Base-by-base conservation (phyloP, 2,797 vertebrate species). In the Aeoliscus strigatus region DNA sequence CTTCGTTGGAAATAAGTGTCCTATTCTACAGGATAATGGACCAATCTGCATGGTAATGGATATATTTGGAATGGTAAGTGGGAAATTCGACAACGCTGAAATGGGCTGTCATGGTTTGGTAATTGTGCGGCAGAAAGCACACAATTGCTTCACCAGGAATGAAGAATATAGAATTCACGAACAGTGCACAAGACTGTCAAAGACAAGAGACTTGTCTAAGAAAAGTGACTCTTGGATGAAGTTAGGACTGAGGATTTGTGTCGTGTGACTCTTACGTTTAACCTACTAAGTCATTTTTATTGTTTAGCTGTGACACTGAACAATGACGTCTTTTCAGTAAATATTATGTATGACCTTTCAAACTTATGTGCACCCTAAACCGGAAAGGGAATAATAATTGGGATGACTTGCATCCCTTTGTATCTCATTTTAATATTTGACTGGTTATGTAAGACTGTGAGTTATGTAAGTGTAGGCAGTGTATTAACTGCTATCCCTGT, bases 41-140 rank as follows among this genome's bases (percentile, higher is more conserved):
- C 60, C 75, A 74, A 80, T 83, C 70, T 79, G 60, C 61, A 80
- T 82, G 56, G 60, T 77, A 79, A 81, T 81, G 60, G 64, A n/a
- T 75, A 54, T 66, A 70, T 83, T 77, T 76, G 69, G 62, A 73
- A 72, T 15, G 39, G 58, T 79, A 76, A 80, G 61, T 73, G 62
- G 74, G 58, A 60, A 72, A 58, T 79, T 61, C 60, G 66, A 75
- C 65, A 75, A 73, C 70, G 58, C 70, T 53, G 60, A 78, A 80
- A 78, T 81, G 40, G 64, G 42, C 65, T 82, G 75, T 77, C 72
- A 78, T 73, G 65, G 66, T 64, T 76, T 70, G 53, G 71, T 81
- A 80, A 79, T 81, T 81, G 73, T 77, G 32, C 52, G 39, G 39
- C 57, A 39, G 58, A 71, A 73, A 66, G 69, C 50, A 57, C 52